These are phyloP conservation scores for Chaunax sp. DNA, from an alignment of 2,797 vertebrate genomes.

Conservation along the genomic window DNA sequence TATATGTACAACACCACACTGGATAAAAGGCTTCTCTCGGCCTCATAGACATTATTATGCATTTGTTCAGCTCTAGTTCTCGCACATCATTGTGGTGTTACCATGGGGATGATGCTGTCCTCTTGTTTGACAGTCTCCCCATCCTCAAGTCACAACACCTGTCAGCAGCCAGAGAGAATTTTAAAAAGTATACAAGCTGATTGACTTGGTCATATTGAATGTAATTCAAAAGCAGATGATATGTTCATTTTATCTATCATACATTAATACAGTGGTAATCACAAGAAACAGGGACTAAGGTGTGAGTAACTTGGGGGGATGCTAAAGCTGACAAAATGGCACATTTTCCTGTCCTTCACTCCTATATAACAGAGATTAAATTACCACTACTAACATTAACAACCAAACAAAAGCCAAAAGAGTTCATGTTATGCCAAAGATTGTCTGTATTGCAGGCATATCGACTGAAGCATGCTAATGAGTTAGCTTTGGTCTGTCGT, in stretches of 20 bases:
- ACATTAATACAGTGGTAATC: not conserved
- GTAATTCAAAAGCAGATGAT: constrained; percentile 3
- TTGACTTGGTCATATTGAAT: constrained; percentile 18
- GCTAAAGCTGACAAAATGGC: too few relatives aligned
- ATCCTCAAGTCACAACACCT: constrained; percentile 54
- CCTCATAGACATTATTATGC: constrained; percentile 57
- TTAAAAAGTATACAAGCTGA: constrained; percentile 39
- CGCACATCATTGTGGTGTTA: constrained; percentile 61
- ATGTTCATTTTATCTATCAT: not conserved
- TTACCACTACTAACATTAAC: too few relatives aligned
- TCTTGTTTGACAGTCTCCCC: constrained; percentile 57
- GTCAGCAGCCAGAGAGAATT: constrained; percentile 48
- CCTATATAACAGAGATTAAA: too few relatives aligned
- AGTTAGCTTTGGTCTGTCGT: too few relatives aligned
- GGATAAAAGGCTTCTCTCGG: constrained; percentile 38
- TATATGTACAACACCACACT: constrained; percentile 42
- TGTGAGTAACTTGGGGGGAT: too few relatives aligned
- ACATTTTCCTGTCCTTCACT: too few relatives aligned
- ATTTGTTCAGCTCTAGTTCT: constrained; percentile 44
- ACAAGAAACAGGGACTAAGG: not conserved
- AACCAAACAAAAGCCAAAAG: too few relatives aligned
- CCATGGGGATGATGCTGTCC: constrained; percentile 75
- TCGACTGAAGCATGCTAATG: too few relatives aligned
- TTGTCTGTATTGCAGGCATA: too few relatives aligned
- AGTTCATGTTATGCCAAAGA: too few relatives aligned